Evolutionary conservation across 2,113 vertebrate species (phyloP).

Genomic region (Cynopterus brachyotis): DNA sequence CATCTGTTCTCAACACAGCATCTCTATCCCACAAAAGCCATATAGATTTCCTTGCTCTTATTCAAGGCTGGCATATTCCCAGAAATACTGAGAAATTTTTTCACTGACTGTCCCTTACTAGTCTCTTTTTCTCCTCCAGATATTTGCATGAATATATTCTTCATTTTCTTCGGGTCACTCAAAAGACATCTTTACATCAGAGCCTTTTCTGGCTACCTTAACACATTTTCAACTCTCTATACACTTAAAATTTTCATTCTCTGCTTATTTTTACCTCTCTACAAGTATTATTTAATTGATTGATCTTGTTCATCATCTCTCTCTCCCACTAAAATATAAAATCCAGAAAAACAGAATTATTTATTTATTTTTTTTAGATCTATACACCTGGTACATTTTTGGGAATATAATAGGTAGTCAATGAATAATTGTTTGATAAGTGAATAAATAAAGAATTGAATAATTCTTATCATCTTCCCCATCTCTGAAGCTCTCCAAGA

Average conservation of each 20-base stretch:
- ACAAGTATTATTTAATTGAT: not conserved
- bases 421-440: not conserved
- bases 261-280: not conserved
- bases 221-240: not conserved
- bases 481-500: not conserved
- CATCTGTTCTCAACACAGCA: not conserved
- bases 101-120: fast-evolving
- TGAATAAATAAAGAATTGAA: not conserved
- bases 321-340: not conserved
- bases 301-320: not conserved
- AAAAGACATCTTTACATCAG: not conserved
- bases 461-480: not conserved
- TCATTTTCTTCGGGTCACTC: not conserved
- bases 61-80: not conserved
- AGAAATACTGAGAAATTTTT: not conserved
- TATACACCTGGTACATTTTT: not conserved
- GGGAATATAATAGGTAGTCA: not conserved
- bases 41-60: not conserved
- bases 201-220: not conserved
- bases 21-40: not conserved
- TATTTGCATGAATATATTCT: not conserved
- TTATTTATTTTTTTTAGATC: not conserved
- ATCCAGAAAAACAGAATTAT: not conserved
- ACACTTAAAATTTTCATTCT: not conserved
- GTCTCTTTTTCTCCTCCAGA: not conserved